Conservation (phyloP, 2,888 invertebrate genomes). For the Euplexia lucipara region DNA sequence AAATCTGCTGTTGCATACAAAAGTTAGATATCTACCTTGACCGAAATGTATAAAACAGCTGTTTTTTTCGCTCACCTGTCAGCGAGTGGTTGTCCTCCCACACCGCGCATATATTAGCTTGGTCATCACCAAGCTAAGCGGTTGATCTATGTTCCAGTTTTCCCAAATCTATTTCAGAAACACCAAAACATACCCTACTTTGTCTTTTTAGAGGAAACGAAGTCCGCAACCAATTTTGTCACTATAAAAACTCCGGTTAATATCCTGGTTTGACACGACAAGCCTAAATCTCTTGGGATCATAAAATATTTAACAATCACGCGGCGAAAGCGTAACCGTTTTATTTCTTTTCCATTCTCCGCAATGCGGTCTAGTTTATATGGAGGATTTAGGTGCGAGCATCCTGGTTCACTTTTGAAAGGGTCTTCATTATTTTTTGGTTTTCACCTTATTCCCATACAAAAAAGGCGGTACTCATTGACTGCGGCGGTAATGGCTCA, state of each 20-base stretch:
- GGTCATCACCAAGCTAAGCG: too few species aligned
- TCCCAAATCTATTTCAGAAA: too few species aligned
- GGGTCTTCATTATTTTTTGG: neutral
- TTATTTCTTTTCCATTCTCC: conserved; percentile 74
- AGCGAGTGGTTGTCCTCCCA: too few species aligned
- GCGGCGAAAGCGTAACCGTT: conserved; percentile 71
- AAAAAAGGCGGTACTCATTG: too few species aligned
- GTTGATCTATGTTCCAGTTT: too few species aligned
- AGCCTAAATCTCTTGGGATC: conserved; percentile 69
- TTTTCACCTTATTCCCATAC: neutral
- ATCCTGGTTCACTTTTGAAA: conserved; percentile 12
- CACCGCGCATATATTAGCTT: too few species aligned
- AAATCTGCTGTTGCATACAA: too few species aligned
- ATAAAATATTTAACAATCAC: conserved; percentile 81
- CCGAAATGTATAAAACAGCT: too few species aligned
- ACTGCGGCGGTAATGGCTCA: too few species aligned
- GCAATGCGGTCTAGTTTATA: conserved; percentile 73
- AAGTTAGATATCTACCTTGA: too few species aligned
- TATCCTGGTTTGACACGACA: conserved; percentile 64
- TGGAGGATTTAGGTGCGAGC: conserved; percentile 38
- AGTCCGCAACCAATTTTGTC: conserved; percentile 54
- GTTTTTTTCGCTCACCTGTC: too few species aligned
- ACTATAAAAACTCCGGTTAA: conserved; percentile 62
- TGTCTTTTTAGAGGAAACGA: conserved; percentile 26
- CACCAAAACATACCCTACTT: conserved; percentile 12